Percentiles rank a stretch among this genome's conserved stretches.
These are phyloP conservation scores for Pogonomyrmex barbatus DNA, from an alignment of 1,140 invertebrate genomes.

Conservation along the genomic window DNA sequence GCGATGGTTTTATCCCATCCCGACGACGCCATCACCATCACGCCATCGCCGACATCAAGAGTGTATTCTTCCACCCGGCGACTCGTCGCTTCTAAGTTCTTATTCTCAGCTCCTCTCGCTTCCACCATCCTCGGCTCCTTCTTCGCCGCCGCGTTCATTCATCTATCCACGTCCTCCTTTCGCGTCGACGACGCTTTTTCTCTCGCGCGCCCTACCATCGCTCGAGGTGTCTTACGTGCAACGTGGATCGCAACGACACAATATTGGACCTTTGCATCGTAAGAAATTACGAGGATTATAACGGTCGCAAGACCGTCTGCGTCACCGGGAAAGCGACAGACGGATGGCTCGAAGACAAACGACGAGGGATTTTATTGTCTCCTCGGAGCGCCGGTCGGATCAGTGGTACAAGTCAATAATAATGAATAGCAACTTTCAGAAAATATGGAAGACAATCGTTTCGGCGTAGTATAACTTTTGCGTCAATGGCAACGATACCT, in stretches of 20 bases:
- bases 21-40: conserved; percentile 42
- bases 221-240: conserved; percentile 37
- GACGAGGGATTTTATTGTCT: background rate
- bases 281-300: conserved; percentile 60
- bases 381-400: background rate
- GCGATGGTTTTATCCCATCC: conserved; percentile 68
- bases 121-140: background rate
- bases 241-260: conserved; percentile 25
- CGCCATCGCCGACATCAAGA: conserved; percentile 68
- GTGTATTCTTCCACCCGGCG: conserved; percentile 70
- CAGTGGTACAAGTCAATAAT: conserved; percentile 10
- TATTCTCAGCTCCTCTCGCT: conserved; percentile 52
- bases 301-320: background rate
- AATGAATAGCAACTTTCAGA: background rate
- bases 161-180: conserved; percentile 67
- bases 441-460: background rate
- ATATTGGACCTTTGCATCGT: conserved; percentile 20
- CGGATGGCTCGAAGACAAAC: conserved; percentile 2
- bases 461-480: background rate
- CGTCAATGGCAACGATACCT: background rate
- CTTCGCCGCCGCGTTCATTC: conserved; percentile 60
- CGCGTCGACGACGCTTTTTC: conserved; percentile 49
- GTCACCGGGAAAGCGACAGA: background rate
- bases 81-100: conserved; percentile 63
- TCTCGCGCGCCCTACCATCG: conserved; percentile 28